Percentiles rank a stretch among this genome's conserved stretches.
Conservation (phyloP, 1,140 invertebrate species). For the Phenacoccus solenopsis region DNA sequence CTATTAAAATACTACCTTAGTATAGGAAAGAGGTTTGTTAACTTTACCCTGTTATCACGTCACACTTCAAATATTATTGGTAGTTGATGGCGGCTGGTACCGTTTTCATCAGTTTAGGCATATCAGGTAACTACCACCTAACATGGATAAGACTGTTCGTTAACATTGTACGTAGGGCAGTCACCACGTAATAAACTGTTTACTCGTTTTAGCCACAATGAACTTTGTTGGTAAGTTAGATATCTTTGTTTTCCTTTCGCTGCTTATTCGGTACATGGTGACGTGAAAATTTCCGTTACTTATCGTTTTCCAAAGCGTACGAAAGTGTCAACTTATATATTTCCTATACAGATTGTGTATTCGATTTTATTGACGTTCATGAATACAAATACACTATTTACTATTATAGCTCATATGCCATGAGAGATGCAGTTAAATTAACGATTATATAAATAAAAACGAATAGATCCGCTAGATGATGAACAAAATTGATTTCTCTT, state of each 20-base stretch:
- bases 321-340: too few species aligned
- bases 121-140: not conserved
- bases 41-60: slow-evolving; percentile 1
- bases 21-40: not conserved
- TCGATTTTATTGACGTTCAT: too few species aligned
- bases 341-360: too few species aligned
- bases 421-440: too few species aligned
- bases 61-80: slow-evolving; percentile 2
- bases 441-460: too few species aligned
- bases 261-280: not conserved
- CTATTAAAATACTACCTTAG: not conserved
- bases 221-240: not conserved
- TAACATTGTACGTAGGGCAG: not conserved
- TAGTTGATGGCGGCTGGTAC: not conserved
- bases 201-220: not conserved
- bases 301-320: too few species aligned
- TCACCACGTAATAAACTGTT: not conserved
- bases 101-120: slow-evolving; percentile 1
- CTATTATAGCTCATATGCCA: too few species aligned
- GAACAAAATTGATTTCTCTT: too few species aligned
- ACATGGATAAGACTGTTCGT: not conserved
- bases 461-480: too few species aligned
- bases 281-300: not conserved
- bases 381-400: too few species aligned
- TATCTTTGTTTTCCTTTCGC: not conserved